Conservation (phyloP, 2,113 vertebrate genomes). For the Toxotes chatareus region DNA sequence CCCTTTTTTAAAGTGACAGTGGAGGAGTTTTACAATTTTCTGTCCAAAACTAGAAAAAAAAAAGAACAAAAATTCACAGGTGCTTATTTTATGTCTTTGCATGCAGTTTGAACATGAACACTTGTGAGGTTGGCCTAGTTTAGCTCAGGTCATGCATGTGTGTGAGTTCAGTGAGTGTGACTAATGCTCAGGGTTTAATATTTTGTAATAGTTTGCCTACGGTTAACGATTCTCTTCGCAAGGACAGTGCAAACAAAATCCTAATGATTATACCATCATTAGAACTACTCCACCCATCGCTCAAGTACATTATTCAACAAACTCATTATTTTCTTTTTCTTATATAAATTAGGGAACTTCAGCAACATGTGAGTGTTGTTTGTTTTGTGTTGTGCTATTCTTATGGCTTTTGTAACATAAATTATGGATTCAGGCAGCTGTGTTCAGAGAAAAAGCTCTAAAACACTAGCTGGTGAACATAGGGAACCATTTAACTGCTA, state of each 20-base stretch:
- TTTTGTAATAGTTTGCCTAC: slow-evolving; percentile 8
- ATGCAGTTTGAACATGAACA: slow-evolving; percentile 5
- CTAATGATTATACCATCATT: slow-evolving; percentile 13
- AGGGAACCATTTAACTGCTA: neutral
- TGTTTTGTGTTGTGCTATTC: neutral
- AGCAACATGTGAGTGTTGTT: neutral
- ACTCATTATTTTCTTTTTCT: neutral
- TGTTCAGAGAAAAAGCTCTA: neutral
- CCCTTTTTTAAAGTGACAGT: neutral
- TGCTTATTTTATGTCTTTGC: neutral
- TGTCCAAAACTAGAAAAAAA: too few relatives aligned
- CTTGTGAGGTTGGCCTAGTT: slow-evolving; percentile 13
- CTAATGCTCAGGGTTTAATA: slow-evolving; percentile 30
- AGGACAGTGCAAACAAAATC: slow-evolving; percentile 1
- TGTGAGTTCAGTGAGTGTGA: slow-evolving; percentile 32
- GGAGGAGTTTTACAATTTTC: neutral
- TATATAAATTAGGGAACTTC: neutral
- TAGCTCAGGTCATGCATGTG: slow-evolving; percentile 12
- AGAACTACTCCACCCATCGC: neutral
- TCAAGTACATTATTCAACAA: neutral
- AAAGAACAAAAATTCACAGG: neutral
- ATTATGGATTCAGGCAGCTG: neutral
- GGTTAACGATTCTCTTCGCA: neutral
- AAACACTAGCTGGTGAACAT: neutral
- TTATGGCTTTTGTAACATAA: neutral